phyloP scores from a whole-genome alignment of 2,888 invertebrate genomes.

The Agrenia bidenticulata region DNA sequence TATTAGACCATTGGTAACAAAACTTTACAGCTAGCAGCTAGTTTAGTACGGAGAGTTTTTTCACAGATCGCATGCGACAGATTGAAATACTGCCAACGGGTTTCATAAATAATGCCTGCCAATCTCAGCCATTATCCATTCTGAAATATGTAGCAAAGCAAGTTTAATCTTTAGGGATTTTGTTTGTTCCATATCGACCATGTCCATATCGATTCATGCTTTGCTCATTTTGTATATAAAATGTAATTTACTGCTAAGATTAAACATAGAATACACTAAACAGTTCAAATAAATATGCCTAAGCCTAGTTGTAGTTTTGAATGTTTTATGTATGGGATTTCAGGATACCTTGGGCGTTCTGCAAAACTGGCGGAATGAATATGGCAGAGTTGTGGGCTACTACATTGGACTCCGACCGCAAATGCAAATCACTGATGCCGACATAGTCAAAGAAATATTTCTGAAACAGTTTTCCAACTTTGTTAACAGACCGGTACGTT shows the following conservation, averaged over 20 bases:
- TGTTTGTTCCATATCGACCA: no score
- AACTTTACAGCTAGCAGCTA: no score
- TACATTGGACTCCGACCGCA: conserved; percentile 51
- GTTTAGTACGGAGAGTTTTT: no score
- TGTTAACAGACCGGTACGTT: conserved; percentile 50
- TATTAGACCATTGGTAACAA: no score
- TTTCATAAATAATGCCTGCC: no score
- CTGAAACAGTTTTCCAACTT: conserved; percentile 52
- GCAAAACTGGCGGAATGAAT: conserved; percentile 43
- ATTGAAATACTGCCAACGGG: no score
- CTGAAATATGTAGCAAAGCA: no score
- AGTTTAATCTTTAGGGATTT: no score
- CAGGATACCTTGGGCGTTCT: conserved; percentile 48
- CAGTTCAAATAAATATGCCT: background rate
- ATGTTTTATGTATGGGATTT: background rate
- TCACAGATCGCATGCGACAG: no score
- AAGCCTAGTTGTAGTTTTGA: background rate
- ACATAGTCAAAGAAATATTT: conserved; percentile 52
- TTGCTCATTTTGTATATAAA: no score
- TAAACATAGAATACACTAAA: background rate
- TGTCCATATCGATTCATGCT: no score
- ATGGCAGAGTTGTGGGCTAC: conserved; percentile 50
- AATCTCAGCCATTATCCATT: no score
- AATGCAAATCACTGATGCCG: conserved; percentile 49
- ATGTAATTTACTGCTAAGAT: background rate